Conservation (phyloP, 2,113 vertebrate species). For the Cervus canadensis region DNA sequence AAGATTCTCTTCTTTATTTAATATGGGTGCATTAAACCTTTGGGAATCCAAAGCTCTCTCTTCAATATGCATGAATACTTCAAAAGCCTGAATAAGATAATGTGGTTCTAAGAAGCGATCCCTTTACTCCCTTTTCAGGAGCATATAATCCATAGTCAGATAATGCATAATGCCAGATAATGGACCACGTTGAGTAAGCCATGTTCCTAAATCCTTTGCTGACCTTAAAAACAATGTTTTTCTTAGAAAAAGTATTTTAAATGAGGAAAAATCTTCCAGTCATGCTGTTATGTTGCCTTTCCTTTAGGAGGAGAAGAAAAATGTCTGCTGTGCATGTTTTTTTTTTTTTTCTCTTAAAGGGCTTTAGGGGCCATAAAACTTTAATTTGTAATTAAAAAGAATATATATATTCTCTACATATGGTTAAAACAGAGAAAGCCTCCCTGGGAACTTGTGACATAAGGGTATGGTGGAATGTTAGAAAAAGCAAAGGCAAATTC, state of each 20-base stretch:
- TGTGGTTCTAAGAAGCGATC: constrained; percentile 26
- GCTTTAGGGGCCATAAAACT: not conserved
- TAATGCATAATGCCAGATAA: constrained; percentile 32
- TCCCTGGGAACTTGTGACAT: not conserved
- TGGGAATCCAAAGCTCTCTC: constrained; percentile 16
- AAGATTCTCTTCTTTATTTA: constrained; percentile 44
- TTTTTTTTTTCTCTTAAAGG: not conserved
- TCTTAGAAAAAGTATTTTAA: constrained; percentile 29
- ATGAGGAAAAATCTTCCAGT: not conserved
- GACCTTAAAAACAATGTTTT: constrained; percentile 32
- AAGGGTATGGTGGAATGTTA: not conserved
- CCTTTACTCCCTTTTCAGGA: not conserved
- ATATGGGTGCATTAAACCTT: constrained; percentile 48
- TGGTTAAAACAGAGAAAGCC: not conserved
- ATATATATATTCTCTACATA: not conserved
- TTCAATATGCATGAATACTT: constrained; percentile 40
- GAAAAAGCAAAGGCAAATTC: not conserved
- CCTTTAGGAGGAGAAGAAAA: constrained; percentile 22
- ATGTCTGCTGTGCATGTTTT: not conserved
- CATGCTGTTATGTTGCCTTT: constrained; percentile 1
- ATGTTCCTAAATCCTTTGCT: not conserved
- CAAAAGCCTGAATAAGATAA: constrained; percentile 53
- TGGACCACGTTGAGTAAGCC: not conserved
- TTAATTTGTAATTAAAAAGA: constrained; percentile 21
- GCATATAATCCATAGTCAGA: constrained; percentile 12